A percentile compares a stretch with the other conserved stretches of the same genome.
These are phyloP conservation scores for Crenuchus spilurus DNA, from an alignment of 2,797 vertebrate species.

Conservation along the genomic window DNA sequence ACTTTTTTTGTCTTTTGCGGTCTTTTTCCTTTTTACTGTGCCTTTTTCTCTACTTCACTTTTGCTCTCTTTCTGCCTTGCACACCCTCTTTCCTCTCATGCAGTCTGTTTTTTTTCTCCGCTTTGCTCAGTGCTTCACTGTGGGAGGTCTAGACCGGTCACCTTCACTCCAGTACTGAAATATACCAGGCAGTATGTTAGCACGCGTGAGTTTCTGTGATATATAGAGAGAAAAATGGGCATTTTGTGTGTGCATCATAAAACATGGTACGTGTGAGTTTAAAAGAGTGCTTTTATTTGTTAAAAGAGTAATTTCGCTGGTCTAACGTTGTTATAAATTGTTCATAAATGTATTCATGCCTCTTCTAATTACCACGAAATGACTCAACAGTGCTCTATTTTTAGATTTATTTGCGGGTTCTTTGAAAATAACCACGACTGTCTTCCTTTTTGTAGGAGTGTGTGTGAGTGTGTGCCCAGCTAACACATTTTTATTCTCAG, in stretches of 20 bases:
- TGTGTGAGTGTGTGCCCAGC: conserved; percentile 25
- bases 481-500: too few species aligned
- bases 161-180: conserved; percentile 24
- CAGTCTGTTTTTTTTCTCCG: neutral
- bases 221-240: neutral
- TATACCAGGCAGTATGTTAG: conserved; percentile 24
- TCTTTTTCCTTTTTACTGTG: neutral
- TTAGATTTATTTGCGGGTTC: conserved; percentile 1
- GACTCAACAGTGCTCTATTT: neutral
- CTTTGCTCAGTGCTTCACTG: conserved; percentile 9
- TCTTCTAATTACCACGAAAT: neutral
- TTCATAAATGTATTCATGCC: neutral
- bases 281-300: neutral
- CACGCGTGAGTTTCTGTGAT: neutral
- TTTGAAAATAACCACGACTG: too few species aligned
- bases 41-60: neutral
- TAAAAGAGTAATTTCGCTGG: neutral
- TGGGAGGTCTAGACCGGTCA: conserved; percentile 17
- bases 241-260: neutral
- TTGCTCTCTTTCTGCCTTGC: neutral
- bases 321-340: too few species aligned
- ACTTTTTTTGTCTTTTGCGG: neutral
- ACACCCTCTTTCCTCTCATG: neutral
- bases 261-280: neutral
- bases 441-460: neutral